Conservation (phyloP, 2,797 vertebrate genomes). For the Paedocypris micromegethes region DNA sequence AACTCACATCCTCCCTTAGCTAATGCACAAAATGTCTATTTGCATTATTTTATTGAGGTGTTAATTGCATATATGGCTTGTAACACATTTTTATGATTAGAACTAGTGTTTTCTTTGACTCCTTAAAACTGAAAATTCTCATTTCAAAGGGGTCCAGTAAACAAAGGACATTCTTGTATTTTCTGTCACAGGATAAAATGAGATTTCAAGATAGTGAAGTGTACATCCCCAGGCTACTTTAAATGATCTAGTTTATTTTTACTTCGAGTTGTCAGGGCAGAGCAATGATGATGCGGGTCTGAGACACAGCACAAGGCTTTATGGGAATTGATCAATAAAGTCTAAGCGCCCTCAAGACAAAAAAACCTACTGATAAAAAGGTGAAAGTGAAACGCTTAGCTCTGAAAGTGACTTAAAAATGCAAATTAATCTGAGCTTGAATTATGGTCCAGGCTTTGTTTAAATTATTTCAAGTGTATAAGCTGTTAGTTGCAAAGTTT, state of each 20-base stretch:
- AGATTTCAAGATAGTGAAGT: constrained; percentile 37
- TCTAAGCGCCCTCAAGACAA: constrained; percentile 20
- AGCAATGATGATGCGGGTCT: constrained; percentile 20
- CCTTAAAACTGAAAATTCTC: background rate
- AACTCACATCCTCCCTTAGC: too few relatives aligned
- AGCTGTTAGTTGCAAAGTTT: too few relatives aligned
- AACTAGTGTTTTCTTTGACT: too few relatives aligned
- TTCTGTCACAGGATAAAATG: constrained; percentile 1
- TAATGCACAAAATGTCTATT: too few relatives aligned
- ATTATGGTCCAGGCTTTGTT: too few relatives aligned
- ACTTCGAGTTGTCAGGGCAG: constrained; percentile 38
- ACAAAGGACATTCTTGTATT: constrained; percentile 17
- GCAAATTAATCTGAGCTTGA: too few relatives aligned
- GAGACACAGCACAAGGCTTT: constrained; percentile 26
- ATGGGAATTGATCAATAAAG: constrained; percentile 30
- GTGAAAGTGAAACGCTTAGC: constrained; percentile 8
- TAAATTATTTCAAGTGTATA: too few relatives aligned
- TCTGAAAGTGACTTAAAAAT: background rate
- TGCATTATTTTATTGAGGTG: too few relatives aligned
- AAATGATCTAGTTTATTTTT: constrained; percentile 42
- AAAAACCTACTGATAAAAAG: constrained; percentile 6
- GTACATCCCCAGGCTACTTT: constrained; percentile 35
- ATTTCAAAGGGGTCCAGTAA: constrained; percentile 3
- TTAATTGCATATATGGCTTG: too few relatives aligned
- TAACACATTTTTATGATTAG: too few relatives aligned